These are phyloP conservation scores for Polymixis lichenea DNA, from an alignment of 2,888 invertebrate species.

Conservation along the genomic window DNA sequence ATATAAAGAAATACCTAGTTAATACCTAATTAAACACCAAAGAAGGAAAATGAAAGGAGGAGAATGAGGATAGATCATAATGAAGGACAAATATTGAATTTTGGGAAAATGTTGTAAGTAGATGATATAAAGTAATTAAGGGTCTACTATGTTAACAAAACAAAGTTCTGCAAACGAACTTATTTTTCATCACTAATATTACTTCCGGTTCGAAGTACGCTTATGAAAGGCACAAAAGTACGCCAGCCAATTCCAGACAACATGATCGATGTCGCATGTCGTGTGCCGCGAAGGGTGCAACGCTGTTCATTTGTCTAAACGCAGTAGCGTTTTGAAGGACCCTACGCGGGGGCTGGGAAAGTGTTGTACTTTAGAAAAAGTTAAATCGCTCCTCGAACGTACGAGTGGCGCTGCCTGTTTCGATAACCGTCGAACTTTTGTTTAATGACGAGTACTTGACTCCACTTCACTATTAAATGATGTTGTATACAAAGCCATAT, in stretches of 20 bases:
- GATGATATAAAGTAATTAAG: neutral
- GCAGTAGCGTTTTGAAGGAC: conserved; percentile 86
- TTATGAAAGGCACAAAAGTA: conserved; percentile 13
- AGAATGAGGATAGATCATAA: neutral
- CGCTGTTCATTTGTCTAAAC: conserved; percentile 90
- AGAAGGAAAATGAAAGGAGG: too few species aligned
- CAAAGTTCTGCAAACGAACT: neutral
- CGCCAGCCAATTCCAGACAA: conserved; percentile 59
- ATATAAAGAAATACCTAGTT: neutral
- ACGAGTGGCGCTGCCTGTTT: conserved; percentile 75
- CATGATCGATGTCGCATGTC: conserved; percentile 68
- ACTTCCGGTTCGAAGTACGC: conserved; percentile 30
- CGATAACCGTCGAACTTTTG: conserved; percentile 78
- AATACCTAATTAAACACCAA: neutral
- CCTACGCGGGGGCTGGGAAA: conserved; percentile 86
- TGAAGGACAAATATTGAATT: neutral
- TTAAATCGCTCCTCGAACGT: conserved; percentile 83
- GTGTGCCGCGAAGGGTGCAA: conserved; percentile 87
- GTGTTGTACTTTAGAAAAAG: conserved; percentile 90
- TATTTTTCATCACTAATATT: conserved; percentile 9
- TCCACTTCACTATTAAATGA: conserved; percentile 64
- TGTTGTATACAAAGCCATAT: conserved; percentile 36
- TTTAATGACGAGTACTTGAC: conserved; percentile 74
- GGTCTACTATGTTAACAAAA: neutral
- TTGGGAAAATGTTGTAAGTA: neutral